Conservation (phyloP, 64 coral and sea anemone genomes). For the Acropora tenuis region DNA sequence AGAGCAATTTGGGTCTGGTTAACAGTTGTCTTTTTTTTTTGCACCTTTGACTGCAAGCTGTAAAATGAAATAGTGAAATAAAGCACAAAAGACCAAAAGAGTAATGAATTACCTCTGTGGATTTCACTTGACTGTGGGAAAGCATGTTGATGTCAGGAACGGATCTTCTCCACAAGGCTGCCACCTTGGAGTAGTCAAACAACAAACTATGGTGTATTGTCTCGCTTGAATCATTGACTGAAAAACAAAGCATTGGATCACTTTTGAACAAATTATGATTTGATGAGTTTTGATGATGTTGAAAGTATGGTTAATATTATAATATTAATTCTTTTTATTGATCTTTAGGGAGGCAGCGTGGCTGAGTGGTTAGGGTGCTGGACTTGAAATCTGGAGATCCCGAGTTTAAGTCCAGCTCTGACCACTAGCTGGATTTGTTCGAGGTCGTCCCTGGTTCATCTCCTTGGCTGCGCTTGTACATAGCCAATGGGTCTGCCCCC, state of each 20-base stretch:
- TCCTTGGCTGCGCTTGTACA: no score
- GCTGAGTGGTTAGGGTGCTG: no score
- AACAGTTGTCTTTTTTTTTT: no score
- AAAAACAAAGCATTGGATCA: not conserved
- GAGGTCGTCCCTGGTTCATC: no score
- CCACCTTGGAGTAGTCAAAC: conserved; percentile 38
- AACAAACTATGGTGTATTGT: conserved; percentile 47
- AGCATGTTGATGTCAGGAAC: not conserved
- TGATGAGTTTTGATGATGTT: not conserved
- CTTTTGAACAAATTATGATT: not conserved
- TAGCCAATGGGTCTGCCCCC: no score
- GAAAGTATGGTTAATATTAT: no score
- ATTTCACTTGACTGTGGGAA: not conserved
- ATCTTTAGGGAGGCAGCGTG: no score
- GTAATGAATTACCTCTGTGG: not conserved
- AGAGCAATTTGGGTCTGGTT: no score
- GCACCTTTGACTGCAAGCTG: not conserved
- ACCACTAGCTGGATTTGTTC: no score
- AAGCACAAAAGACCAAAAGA: not conserved
- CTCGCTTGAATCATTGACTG: conserved; percentile 9
- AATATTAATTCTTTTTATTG: no score
- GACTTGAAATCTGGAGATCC: no score
- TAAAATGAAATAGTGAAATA: not conserved
- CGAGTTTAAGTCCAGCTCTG: no score
- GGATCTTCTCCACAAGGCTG: not conserved